These are phyloP conservation scores for Prochilodus magdalenae DNA, from an alignment of 2,113 vertebrate species.

Conservation along the genomic window DNA sequence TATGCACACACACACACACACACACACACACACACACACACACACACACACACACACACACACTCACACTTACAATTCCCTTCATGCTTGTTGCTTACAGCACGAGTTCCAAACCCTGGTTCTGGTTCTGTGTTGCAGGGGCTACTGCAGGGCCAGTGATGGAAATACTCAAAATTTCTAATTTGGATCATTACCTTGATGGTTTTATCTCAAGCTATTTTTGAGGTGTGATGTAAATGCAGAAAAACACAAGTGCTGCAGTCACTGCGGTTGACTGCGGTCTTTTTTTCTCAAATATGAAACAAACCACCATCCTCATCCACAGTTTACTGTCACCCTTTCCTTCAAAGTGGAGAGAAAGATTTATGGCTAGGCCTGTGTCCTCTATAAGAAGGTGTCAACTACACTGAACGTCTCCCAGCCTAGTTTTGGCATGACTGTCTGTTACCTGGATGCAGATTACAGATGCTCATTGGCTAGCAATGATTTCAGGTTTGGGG, in stretches of 20 bases:
- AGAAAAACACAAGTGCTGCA: neutral
- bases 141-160: no score
- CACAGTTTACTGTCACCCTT: slow-evolving; percentile 42
- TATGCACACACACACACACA: slow-evolving; percentile 5
- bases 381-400: neutral
- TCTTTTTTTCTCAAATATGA: neutral
- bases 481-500: slow-evolving; percentile 1
- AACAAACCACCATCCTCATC: neutral
- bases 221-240: slow-evolving; percentile 14
- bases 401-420: neutral
- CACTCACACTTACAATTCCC: neutral
- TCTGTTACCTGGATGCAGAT: slow-evolving; percentile 29
- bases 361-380: slow-evolving; percentile 20
- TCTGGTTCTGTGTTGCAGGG: no score
- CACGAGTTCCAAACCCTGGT: no score
- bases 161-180: neutral
- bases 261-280: neutral
- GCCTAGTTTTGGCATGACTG: slow-evolving; percentile 13
- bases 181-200: slow-evolving; percentile 1
- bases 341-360: slow-evolving; percentile 20
- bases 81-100: no score
- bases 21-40: no score
- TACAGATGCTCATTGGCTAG: neutral
- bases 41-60: no score
- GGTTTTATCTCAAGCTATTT: neutral